Evolutionary conservation across 30 jellyfish, hydroid and myxozoan species (phyloP).

Genomic region (Aurelia coerulea): DNA sequence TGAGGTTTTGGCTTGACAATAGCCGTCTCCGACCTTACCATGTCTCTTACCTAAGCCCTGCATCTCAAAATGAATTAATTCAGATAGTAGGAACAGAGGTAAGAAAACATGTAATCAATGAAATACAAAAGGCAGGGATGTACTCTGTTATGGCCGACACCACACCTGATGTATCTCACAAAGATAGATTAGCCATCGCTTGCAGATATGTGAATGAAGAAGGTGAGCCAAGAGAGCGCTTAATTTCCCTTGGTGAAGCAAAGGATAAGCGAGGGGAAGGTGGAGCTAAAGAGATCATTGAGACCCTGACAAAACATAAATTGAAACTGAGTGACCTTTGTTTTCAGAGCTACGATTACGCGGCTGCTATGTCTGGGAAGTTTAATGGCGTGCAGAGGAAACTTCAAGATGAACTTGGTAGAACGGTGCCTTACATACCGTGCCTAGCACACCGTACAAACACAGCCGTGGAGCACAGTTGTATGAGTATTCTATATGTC

Average conservation of each 20-base stretch:
- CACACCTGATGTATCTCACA: conserved; percentile 40
- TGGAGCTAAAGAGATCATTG: conserved; percentile 49
- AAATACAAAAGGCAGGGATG: too few species aligned
- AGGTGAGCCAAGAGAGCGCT: conserved; percentile 30
- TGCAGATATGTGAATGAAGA: conserved; percentile 18
- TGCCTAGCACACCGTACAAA: conserved; percentile 43
- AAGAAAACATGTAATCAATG: neutral
- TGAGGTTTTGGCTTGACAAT: conserved; percentile 25
- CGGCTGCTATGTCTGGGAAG: conserved; percentile 60
- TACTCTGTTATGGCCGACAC: conserved; percentile 33
- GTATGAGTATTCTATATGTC: neutral
- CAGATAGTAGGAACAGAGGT: conserved; percentile 32
- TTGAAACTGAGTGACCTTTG: neutral
- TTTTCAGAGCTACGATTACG: conserved; percentile 47
- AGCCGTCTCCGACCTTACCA: conserved; percentile 16
- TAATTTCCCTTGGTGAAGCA: conserved; percentile 35
- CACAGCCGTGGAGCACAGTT: conserved; percentile 47
- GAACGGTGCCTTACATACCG: conserved; percentile 39
- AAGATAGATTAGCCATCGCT: conserved; percentile 32
- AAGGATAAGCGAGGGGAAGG: conserved; percentile 51
- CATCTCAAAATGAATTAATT: conserved; percentile 41
- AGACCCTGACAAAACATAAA: conserved; percentile 10
- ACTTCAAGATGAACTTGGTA: conserved; percentile 40
- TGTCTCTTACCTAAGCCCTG: conserved; percentile 21
- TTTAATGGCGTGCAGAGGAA: conserved; percentile 39